Conservation (phyloP, 1,140 invertebrate species). For the Chironomus striatipennis region DNA sequence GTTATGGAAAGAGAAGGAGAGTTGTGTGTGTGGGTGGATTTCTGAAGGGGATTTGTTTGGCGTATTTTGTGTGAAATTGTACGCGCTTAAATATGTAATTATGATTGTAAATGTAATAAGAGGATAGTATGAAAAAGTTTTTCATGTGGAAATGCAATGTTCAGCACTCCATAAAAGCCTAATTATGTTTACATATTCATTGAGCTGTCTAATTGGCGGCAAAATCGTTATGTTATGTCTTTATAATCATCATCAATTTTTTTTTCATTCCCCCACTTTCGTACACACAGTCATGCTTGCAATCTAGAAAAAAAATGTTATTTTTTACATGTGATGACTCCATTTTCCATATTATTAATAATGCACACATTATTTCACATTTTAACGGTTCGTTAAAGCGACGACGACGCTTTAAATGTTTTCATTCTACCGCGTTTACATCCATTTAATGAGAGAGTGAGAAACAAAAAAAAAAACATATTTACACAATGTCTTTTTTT, state of each 20-base stretch:
- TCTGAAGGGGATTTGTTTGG: too few species aligned
- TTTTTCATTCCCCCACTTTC: neutral
- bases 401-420: neutral
- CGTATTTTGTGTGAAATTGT: too few species aligned
- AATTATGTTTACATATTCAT: conserved; percentile 23
- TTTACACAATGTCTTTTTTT: neutral
- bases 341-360: neutral
- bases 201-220: conserved; percentile 21
- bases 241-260: neutral
- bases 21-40: too few species aligned
- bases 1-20: too few species aligned
- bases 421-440: neutral
- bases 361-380: conserved; percentile 13
- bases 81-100: too few species aligned
- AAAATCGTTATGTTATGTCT: conserved; percentile 4
- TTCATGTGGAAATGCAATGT: neutral
- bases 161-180: conserved; percentile 15
- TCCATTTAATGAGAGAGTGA: neutral
- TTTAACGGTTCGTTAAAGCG: conserved; percentile 10
- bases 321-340: too few species aligned
- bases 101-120: too few species aligned
- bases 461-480: neutral
- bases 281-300: neutral
- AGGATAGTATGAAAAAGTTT: too few species aligned
- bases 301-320: neutral